Conservation (phyloP, 2,888 invertebrate genomes). For the Timema cristinae region DNA sequence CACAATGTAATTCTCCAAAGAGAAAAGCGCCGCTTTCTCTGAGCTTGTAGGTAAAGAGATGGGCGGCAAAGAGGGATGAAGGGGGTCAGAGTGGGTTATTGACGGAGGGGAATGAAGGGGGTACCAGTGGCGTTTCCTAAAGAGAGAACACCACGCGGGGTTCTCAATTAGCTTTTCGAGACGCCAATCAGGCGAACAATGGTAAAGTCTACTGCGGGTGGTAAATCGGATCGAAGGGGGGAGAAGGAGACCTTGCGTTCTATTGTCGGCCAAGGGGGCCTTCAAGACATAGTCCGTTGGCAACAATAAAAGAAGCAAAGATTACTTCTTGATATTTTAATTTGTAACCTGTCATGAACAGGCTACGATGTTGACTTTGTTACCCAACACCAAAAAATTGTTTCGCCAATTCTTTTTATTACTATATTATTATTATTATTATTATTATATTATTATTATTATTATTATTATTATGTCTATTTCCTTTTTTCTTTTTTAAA, state of each 20-base stretch:
- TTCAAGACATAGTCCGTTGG: neutral
- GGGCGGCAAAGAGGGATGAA: neutral
- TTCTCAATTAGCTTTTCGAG: slow-evolving; percentile 10
- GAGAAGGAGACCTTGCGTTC: no score
- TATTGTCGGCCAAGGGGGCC: no score
- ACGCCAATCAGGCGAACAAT: slow-evolving; percentile 3
- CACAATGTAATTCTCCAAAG: no score
- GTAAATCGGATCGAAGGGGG: neutral
- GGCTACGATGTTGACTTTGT: slow-evolving; percentile 18
- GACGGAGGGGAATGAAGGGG: neutral
- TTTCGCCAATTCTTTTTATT: slow-evolving; percentile 22
- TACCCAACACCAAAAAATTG: slow-evolving; percentile 21
- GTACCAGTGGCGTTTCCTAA: slow-evolving; percentile 1
- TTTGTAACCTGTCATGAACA: slow-evolving; percentile 25
- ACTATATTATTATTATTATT: slow-evolving; percentile 11
- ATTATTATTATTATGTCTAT: neutral
- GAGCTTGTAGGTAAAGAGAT: neutral
- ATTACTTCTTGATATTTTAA: slow-evolving; percentile 27
- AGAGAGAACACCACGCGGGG: neutral
- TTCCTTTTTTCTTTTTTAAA: neutral
- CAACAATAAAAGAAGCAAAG: slow-evolving; percentile 25
- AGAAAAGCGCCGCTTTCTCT: no score
- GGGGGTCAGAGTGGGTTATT: neutral
- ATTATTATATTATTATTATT: neutral
- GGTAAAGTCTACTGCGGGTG: neutral